Conservation (phyloP, 2,113 vertebrate species). For the Plecturocebus donacophilus region DNA sequence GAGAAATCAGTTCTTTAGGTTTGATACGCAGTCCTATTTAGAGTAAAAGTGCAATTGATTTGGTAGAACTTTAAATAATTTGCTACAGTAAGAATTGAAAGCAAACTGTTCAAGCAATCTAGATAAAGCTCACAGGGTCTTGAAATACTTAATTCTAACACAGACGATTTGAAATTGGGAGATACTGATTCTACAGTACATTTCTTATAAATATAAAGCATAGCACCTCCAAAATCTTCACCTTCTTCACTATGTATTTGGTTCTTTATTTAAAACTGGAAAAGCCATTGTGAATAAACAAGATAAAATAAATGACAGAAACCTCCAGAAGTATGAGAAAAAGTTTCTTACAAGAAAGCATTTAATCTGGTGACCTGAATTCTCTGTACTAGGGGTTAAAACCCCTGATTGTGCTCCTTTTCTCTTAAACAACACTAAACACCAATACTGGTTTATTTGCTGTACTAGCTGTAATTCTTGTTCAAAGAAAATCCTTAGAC, state of each 20-base stretch:
- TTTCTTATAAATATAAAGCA: neutral
- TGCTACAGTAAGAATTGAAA: neutral
- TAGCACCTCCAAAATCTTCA: neutral
- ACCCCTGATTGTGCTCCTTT: neutral
- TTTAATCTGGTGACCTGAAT: neutral
- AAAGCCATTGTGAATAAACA: neutral
- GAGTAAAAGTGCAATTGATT: neutral
- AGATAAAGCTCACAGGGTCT: neutral
- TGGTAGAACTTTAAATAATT: neutral
- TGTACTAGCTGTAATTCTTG: neutral
- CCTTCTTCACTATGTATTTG: neutral
- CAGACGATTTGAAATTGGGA: neutral
- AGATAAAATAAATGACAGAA: neutral
- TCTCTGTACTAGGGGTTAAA: neutral
- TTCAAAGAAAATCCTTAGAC: neutral
- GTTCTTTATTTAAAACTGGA: neutral
- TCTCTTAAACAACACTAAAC: neutral
- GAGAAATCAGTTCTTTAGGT: neutral
- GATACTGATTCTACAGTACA: neutral
- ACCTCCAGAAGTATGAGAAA: neutral
- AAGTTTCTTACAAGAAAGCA: neutral
- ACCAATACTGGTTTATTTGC: neutral
- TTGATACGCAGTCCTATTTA: neutral
- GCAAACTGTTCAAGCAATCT: neutral
- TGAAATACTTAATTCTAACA: neutral